phyloP scores from a whole-genome alignment of 2,888 invertebrate genomes.

The Dexiosoma caninum region DNA sequence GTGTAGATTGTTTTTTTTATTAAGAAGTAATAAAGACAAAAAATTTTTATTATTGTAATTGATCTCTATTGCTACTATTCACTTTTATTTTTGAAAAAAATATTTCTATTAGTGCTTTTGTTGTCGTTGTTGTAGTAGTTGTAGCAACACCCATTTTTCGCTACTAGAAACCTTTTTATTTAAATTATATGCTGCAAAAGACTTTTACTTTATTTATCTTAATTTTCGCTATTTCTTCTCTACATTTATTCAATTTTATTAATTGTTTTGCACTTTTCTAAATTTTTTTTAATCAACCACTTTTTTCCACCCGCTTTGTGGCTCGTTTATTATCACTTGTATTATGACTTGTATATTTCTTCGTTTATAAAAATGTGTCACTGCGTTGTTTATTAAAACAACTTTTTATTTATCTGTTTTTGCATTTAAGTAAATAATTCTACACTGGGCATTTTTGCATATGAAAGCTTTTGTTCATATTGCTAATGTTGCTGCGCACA shows the following conservation, averaged over 20 bases:
- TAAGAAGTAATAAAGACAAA: background rate
- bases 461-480: slow-evolving; percentile 20
- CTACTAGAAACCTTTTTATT: slow-evolving; percentile 28
- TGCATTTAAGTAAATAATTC: background rate
- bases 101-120: slow-evolving; percentile 34
- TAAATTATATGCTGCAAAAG: background rate
- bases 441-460: slow-evolving; percentile 28
- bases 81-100: slow-evolving; percentile 7
- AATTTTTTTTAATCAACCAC: background rate
- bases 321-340: background rate
- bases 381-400: background rate
- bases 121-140: slow-evolving; percentile 32
- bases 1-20: no score
- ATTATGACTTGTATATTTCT: background rate
- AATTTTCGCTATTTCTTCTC: no score
- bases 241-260: no score
- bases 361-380: no score
- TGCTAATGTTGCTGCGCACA: slow-evolving; percentile 7
- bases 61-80: slow-evolving; percentile 12
- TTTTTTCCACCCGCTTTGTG: background rate
- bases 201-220: background rate
- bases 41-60: background rate
- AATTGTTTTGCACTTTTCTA: background rate
- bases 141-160: slow-evolving; percentile 61
- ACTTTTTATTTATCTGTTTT: background rate